phyloP scores from a whole-genome alignment of 2,888 invertebrate genomes.

The Tetramorium bicarinatum region DNA sequence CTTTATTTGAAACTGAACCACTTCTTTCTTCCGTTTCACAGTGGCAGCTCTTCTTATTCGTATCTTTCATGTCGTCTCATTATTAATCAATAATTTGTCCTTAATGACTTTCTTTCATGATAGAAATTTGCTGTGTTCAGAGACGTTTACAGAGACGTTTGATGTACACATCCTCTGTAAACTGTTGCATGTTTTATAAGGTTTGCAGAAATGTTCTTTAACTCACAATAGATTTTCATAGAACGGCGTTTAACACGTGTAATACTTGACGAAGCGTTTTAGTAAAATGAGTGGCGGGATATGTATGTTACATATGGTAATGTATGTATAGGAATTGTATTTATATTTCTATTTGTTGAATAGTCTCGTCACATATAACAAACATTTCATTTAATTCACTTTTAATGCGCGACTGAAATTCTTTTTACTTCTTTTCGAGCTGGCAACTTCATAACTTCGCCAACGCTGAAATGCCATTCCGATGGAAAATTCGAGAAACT shows the following conservation, averaged over 20 bases:
- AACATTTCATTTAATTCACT: conserved; percentile 43
- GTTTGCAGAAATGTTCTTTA: conserved; percentile 12
- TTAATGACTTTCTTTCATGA: conserved; percentile 10
- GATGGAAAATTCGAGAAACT: conserved; percentile 32
- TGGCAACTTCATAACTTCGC: conserved; percentile 45
- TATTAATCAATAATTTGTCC: conserved; percentile 34
- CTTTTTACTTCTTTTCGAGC: conserved; percentile 1
- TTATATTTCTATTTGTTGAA: conserved; percentile 6
- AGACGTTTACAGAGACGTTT: background rate
- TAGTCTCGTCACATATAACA: conserved; percentile 25
- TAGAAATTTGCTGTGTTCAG: background rate
- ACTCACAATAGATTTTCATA: conserved; percentile 17
- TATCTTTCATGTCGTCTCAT: conserved; percentile 10
- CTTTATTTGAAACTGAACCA: conserved; percentile 43
- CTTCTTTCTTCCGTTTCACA: background rate
- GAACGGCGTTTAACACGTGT: conserved; percentile 14
- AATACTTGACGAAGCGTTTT: background rate
- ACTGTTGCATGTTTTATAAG: conserved; percentile 37
- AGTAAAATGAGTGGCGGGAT: conserved; percentile 15
- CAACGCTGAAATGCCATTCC: conserved; percentile 37
- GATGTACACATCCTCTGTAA: background rate
- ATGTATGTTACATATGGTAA: too few relatives aligned
- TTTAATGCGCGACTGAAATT: conserved; percentile 31
- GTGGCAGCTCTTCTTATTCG: background rate
- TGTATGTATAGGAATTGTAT: background rate